These are phyloP conservation scores for Drosophila novamexicana DNA, from an alignment of 1,140 invertebrate species.

Conservation along the genomic window DNA sequence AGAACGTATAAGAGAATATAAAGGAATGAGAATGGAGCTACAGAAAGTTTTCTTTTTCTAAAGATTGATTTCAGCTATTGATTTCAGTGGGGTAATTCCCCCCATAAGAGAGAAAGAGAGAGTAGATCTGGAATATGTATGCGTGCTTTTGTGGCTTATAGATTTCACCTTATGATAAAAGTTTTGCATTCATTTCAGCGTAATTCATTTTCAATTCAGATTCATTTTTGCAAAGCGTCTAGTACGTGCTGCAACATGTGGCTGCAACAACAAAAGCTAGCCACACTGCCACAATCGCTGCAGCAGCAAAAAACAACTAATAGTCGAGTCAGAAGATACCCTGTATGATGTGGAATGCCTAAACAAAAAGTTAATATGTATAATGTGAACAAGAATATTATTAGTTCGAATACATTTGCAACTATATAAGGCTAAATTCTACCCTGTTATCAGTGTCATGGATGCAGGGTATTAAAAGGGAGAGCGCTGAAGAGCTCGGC, in stretches of 20 bases:
- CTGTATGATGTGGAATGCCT: background rate
- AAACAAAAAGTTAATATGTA: too few species aligned
- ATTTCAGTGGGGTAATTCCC: background rate
- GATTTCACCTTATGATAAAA: slow-evolving; percentile 65
- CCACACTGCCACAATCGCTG: slow-evolving; percentile 15
- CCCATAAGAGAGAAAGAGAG: background rate
- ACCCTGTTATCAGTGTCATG: background rate
- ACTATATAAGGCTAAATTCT: background rate
- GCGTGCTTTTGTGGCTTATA: slow-evolving; percentile 53
- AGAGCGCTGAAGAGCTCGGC: slow-evolving; percentile 48
- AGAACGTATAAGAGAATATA: slow-evolving; percentile 26
- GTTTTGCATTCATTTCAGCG: slow-evolving; percentile 72
- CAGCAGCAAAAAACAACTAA: background rate
- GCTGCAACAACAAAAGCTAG: slow-evolving; percentile 42
- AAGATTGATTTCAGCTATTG: slow-evolving; percentile 4
- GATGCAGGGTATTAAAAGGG: slow-evolving; percentile 29
- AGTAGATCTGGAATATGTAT: background rate
- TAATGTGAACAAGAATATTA: too few species aligned
- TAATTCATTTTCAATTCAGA: slow-evolving; percentile 76
- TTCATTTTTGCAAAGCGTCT: slow-evolving; percentile 37
- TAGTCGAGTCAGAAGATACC: background rate
- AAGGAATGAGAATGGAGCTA: background rate
- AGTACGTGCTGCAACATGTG: slow-evolving; percentile 71
- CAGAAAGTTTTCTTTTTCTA: background rate
- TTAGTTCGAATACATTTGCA: background rate